These are phyloP conservation scores for Diarsia mendica DNA, from an alignment of 2,888 invertebrate species.

Conservation along the genomic window DNA sequence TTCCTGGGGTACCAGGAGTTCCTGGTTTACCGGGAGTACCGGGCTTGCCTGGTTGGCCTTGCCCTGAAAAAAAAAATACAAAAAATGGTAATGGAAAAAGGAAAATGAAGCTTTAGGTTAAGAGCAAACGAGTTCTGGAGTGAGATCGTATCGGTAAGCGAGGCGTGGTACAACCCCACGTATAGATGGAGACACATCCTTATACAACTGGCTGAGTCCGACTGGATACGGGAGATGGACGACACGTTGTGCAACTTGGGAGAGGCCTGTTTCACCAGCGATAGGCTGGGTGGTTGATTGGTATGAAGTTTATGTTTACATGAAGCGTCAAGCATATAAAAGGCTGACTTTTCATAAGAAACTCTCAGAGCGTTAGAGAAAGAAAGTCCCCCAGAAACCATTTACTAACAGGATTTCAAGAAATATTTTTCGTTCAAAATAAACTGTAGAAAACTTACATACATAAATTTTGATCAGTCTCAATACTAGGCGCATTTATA, in stretches of 20 bases:
- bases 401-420: neutral
- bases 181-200: neutral
- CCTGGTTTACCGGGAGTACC: conserved; percentile 57
- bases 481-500: neutral
- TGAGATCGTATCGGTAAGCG: neutral
- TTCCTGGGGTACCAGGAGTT: conserved; percentile 67
- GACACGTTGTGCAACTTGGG: neutral
- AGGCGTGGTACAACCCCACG: neutral
- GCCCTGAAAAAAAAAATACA: conserved; percentile 47
- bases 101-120: neutral
- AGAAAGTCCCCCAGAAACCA: neutral
- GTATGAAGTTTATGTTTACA: neutral
- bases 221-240: neutral
- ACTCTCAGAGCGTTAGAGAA: neutral
- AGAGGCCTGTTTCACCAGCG: neutral
- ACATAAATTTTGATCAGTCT: conserved; percentile 17
- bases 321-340: neutral
- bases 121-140: neutral
- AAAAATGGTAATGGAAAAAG: neutral
- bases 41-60: conserved; percentile 68
- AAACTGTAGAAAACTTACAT: conserved; percentile 42
- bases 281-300: neutral
- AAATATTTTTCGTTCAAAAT: neutral
- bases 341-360: neutral
- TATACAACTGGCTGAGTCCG: neutral